phyloP scores from a whole-genome alignment of 1,140 invertebrate genomes.

The Drosophila subpulchrella region DNA sequence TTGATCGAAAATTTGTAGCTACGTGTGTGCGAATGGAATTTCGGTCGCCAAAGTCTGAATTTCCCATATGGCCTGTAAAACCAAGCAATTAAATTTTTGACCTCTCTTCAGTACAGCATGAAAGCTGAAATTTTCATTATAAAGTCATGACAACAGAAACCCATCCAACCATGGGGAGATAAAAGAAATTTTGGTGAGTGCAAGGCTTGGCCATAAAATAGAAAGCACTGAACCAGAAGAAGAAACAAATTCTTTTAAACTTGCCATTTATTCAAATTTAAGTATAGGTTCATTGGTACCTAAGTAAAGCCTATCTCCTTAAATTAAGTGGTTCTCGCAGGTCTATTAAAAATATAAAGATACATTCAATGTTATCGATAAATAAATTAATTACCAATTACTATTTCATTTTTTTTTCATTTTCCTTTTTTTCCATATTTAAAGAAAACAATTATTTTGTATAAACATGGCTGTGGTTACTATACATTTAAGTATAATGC shows the following conservation, averaged over 20 bases:
- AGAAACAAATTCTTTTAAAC: slow-evolving; percentile 1
- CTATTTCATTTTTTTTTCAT: no score
- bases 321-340: no score
- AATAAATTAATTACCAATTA: no score
- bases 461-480: not conserved
- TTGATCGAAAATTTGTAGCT: slow-evolving; percentile 21
- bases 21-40: slow-evolving; percentile 37
- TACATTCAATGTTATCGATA: no score
- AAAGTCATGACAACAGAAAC: slow-evolving; percentile 57
- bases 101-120: slow-evolving; percentile 18
- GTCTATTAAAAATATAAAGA: not conserved
- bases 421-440: no score
- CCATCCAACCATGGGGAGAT: slow-evolving; percentile 42
- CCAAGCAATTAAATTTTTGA: slow-evolving; percentile 53
- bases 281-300: not conserved
- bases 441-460: no score
- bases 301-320: no score
- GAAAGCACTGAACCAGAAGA: slow-evolving; percentile 32
- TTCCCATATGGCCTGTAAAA: slow-evolving; percentile 70
- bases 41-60: slow-evolving; percentile 42
- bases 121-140: slow-evolving; percentile 58
- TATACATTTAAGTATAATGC: not conserved
- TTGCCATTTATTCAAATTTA: not conserved
- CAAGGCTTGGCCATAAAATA: slow-evolving; percentile 22
- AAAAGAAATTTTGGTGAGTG: slow-evolving; percentile 15